phyloP scores from a whole-genome alignment of 2,113 vertebrate genomes.

The Rattus rattus region DNA sequence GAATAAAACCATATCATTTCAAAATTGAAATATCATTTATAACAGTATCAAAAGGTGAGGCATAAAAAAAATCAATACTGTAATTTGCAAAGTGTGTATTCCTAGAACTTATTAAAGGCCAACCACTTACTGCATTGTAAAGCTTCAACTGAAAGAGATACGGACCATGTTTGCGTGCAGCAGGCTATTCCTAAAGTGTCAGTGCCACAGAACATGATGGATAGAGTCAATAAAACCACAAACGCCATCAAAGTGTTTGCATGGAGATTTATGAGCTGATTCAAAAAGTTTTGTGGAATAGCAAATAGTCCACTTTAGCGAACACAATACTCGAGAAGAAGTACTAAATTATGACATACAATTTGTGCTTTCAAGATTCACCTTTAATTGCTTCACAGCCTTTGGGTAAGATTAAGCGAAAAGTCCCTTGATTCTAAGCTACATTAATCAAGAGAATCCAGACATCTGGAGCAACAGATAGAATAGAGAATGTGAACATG shows the following conservation, averaged over 20 bases:
- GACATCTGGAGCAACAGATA: neutral
- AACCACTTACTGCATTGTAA: neutral
- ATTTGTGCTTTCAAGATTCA: neutral
- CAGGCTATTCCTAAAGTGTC: neutral
- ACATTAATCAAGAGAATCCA: neutral
- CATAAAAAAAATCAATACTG: neutral
- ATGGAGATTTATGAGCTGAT: neutral
- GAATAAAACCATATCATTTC: neutral
- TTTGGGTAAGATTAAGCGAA: neutral
- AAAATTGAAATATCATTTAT: neutral
- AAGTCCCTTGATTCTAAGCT: neutral
- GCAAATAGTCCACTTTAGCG: neutral
- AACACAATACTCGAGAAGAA: neutral
- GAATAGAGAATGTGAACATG: neutral
- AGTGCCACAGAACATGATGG: neutral
- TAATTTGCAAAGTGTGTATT: neutral
- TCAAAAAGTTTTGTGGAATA: neutral
- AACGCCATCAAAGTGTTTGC: neutral
- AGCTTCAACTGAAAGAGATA: neutral
- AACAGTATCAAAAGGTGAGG: neutral
- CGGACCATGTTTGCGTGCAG: neutral
- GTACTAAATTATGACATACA: neutral
- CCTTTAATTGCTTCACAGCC: neutral
- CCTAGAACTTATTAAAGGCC: neutral
- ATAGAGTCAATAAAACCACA: constrained; percentile 18